These are phyloP conservation scores for Zoanthus sansibaricus DNA, from an alignment of 92 coral and sea anemone genomes.

Conservation along the genomic window DNA sequence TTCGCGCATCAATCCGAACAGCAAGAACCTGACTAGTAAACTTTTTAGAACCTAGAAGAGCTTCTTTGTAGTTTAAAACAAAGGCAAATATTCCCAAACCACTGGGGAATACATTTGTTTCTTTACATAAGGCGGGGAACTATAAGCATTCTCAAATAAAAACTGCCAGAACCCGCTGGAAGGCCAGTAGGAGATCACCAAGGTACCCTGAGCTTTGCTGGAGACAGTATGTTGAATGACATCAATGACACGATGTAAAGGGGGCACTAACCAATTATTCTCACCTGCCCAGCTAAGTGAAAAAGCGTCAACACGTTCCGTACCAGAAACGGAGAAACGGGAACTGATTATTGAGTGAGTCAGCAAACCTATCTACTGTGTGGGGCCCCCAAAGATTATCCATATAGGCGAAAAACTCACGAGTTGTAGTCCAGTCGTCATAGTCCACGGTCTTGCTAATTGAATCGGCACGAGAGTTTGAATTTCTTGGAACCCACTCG, in stretches of 20 bases:
- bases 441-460: background rate
- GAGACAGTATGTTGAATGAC: background rate
- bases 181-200: background rate
- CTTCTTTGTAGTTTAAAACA: too few relatives aligned
- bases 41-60: too few relatives aligned
- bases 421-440: background rate
- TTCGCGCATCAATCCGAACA: too few relatives aligned
- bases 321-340: background rate
- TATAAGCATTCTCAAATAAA: too few relatives aligned
- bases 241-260: background rate
- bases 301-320: background rate
- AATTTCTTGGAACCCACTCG: background rate
- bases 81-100: too few relatives aligned
- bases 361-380: background rate
- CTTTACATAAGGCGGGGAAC: too few relatives aligned
- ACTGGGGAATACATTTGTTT: too few relatives aligned
- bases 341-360: background rate
- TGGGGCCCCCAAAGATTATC: background rate
- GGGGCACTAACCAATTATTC: background rate
- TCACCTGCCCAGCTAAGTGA: background rate
- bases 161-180: background rate
- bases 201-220: background rate
- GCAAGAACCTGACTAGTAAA: too few relatives aligned
- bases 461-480: background rate
- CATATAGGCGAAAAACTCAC: background rate